A percentile compares a stretch with the other conserved stretches of the same genome.
Evolutionary conservation across 2,797 vertebrate species (phyloP).

Genomic region (Echeneis naucrates): DNA sequence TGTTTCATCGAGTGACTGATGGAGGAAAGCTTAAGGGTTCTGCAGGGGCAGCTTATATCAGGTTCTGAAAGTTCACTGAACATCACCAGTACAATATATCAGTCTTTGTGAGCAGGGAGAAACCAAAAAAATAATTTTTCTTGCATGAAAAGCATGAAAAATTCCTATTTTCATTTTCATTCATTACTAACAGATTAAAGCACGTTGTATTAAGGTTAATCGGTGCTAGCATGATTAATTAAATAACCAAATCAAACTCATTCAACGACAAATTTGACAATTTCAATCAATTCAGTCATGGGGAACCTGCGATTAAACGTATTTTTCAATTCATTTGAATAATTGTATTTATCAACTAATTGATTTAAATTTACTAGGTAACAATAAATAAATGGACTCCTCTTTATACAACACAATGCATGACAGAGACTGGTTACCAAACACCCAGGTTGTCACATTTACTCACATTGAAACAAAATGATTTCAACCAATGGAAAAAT

Average conservation of each 20-base stretch:
- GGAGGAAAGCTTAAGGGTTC: constrained; percentile 47
- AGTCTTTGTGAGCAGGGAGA: neutral
- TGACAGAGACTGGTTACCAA: constrained; percentile 14
- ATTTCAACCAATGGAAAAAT: constrained; percentile 37
- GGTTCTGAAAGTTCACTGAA: constrained; percentile 50
- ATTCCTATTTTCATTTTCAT: neutral
- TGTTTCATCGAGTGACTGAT: constrained; percentile 71
- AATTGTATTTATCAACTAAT: neutral
- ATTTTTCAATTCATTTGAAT: constrained; percentile 10
- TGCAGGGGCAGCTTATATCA: constrained; percentile 60
- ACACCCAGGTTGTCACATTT: constrained; percentile 31
- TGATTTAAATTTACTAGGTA: constrained; percentile 9
- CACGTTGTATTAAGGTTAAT: constrained; percentile 1
- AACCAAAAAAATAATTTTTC: neutral
- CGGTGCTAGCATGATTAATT: neutral
- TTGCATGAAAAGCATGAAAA: no score
- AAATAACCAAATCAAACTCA: neutral
- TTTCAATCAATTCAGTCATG: neutral
- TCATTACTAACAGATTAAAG: neutral
- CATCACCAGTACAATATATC: constrained; percentile 37
- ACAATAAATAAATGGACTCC: neutral
- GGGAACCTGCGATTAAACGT: neutral
- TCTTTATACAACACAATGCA: constrained; percentile 1
- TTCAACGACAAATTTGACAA: neutral
- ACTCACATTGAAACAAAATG: constrained; percentile 17